phyloP scores from a whole-genome alignment of 2,888 invertebrate species.

The Tenthredo mesomela region DNA sequence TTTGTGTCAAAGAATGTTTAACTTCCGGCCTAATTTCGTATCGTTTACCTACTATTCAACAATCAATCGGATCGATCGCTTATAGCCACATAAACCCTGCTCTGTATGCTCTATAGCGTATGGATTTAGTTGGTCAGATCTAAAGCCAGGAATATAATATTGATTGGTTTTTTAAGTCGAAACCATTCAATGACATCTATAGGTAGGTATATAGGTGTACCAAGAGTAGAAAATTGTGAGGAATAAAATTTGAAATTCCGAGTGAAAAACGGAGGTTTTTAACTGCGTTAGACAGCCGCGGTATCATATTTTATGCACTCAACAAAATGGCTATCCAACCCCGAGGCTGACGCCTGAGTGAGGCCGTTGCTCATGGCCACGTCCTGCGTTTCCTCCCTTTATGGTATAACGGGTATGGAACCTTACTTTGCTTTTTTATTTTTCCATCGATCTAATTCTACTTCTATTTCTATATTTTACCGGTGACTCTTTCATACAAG shows the following conservation, averaged over 20 bases:
- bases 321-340: conserved; percentile 61
- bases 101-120: neutral
- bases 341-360: conserved; percentile 57
- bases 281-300: conserved; percentile 64
- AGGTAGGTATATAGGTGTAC: neutral
- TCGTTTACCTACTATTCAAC: conserved; percentile 23
- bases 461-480: neutral
- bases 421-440: neutral
- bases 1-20: neutral
- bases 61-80: conserved; percentile 10
- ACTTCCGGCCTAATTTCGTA: neutral
- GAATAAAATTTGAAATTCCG: conserved; percentile 29
- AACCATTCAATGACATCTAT: neutral
- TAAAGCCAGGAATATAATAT: neutral
- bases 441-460: neutral
- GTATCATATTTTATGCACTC: conserved; percentile 65
- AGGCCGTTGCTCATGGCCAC: conserved; percentile 62
- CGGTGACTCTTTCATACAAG: neutral
- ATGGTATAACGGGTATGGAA: neutral
- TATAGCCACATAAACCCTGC: neutral
- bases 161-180: neutral
- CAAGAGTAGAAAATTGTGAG: neutral
- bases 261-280: conserved; percentile 54
- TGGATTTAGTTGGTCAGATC: neutral
- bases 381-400: conserved; percentile 56